phyloP scores from a whole-genome alignment of 2,797 vertebrate species.

The Eidolon dupreanum region DNA sequence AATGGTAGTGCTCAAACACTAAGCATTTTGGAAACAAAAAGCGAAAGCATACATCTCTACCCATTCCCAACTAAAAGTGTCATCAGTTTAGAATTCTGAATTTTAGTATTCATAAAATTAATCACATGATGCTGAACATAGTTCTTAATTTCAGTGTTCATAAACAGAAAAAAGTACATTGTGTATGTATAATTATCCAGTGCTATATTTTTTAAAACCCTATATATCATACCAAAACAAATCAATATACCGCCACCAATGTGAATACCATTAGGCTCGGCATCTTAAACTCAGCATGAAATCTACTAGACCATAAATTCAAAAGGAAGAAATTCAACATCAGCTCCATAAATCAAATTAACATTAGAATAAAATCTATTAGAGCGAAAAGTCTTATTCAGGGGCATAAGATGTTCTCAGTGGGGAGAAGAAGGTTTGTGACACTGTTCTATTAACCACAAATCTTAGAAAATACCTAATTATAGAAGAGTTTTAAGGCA shows the following conservation, averaged over 20 bases:
- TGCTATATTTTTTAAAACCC: conserved; percentile 70
- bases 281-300: conserved; percentile 79
- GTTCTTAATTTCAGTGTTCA: conserved; percentile 10
- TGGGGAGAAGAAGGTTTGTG: not conserved
- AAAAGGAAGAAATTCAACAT: conserved; percentile 74
- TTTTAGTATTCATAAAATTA: conserved; percentile 44
- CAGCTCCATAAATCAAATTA: conserved; percentile 82
- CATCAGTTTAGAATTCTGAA: conserved; percentile 7
- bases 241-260: conserved; percentile 61
- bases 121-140: conserved; percentile 26
- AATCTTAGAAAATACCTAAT: conserved; percentile 31
- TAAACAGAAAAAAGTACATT: not conserved
- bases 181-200: conserved; percentile 48
- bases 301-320: conserved; percentile 75
- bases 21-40: not conserved
- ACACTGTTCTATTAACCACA: not conserved
- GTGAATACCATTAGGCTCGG: conserved; percentile 65
- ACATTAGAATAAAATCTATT: conserved; percentile 74
- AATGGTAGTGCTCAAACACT: not conserved
- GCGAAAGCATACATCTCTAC: not conserved
- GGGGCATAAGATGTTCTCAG: not conserved
- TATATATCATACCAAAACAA: conserved; percentile 66
- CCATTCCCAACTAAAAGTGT: not conserved
- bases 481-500: not conserved
- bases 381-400: conserved; percentile 76